Evolutionary conservation across 2,888 invertebrate species (phyloP).

Genomic region (Merodon equestris): DNA sequence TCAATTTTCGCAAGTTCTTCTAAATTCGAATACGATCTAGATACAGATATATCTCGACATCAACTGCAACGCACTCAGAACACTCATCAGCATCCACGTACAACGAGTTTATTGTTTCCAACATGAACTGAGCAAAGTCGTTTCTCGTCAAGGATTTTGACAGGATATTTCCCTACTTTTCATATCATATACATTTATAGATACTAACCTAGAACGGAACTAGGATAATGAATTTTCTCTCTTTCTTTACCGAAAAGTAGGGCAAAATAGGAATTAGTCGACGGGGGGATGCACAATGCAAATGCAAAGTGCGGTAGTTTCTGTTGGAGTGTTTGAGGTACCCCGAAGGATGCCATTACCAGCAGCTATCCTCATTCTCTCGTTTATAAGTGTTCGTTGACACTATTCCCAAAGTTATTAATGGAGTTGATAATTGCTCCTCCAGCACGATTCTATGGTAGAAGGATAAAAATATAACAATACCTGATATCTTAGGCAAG

Average conservation of each 20-base stretch:
- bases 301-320: conserved; percentile 26
- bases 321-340: conserved; percentile 13
- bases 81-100: too few relatives aligned
- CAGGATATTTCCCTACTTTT: conserved; percentile 46
- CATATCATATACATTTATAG: not conserved
- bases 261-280: conserved; percentile 45
- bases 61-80: too few relatives aligned
- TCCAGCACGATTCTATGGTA: not conserved
- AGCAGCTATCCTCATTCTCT: conserved; percentile 26
- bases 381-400: conserved; percentile 39
- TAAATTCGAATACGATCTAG: too few relatives aligned
- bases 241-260: conserved; percentile 20
- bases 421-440: conserved; percentile 40
- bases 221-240: conserved; percentile 61
- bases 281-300: conserved; percentile 22
- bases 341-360: conserved; percentile 46
- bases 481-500: too few relatives aligned
- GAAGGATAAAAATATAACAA: conserved; percentile 52
- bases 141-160: conserved; percentile 51
- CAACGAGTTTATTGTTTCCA: conserved; percentile 44
- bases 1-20: too few relatives aligned
- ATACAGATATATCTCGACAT: conserved; percentile 10
- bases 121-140: conserved; percentile 44
- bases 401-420: conserved; percentile 23
- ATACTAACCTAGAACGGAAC: conserved; percentile 39